Conservation (phyloP, 2,888 invertebrate species). For the Heliconius ismenius region DNA sequence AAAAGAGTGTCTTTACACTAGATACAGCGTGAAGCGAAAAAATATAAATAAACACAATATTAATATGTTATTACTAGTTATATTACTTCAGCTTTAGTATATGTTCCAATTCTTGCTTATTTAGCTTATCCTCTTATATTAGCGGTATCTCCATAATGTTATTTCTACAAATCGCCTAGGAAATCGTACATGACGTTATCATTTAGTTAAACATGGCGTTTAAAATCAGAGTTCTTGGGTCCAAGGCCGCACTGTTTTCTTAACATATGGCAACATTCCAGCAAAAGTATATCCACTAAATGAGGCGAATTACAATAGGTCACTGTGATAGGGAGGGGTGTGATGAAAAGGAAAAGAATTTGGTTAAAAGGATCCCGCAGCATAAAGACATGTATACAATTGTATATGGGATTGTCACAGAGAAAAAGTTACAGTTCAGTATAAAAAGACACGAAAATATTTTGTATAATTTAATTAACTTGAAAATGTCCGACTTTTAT, state of each 20-base stretch:
- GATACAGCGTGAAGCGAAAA: too few relatives aligned
- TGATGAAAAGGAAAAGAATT: slow-evolving; percentile 12
- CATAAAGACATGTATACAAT: not conserved
- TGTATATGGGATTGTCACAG: not conserved
- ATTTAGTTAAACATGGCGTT: slow-evolving; percentile 13
- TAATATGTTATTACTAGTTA: not conserved
- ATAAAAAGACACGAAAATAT: not conserved
- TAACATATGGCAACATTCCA: slow-evolving; percentile 61
- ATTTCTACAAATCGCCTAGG: slow-evolving; percentile 1
- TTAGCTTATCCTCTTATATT: slow-evolving; percentile 2
- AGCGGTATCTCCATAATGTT: not conserved
- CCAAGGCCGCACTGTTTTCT: slow-evolving; percentile 54
- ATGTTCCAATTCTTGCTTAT: not conserved
- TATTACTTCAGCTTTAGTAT: not conserved
- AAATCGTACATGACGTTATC: slow-evolving; percentile 20
- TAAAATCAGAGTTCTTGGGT: slow-evolving; percentile 42
- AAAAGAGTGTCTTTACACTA: too few relatives aligned
- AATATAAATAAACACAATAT: not conserved
- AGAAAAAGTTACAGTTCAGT: not conserved
- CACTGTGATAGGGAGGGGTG: slow-evolving; percentile 24
- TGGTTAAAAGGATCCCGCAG: not conserved
- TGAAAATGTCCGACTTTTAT: too few relatives aligned
- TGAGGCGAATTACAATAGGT: slow-evolving; percentile 28
- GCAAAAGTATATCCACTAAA: slow-evolving; percentile 51
- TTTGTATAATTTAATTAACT: too few relatives aligned